Evolutionary conservation across 1,140 invertebrate species (phyloP), one percentile per base, ranked within the genome.

Genomic region (Anagrus nilaparvatae): DNA sequence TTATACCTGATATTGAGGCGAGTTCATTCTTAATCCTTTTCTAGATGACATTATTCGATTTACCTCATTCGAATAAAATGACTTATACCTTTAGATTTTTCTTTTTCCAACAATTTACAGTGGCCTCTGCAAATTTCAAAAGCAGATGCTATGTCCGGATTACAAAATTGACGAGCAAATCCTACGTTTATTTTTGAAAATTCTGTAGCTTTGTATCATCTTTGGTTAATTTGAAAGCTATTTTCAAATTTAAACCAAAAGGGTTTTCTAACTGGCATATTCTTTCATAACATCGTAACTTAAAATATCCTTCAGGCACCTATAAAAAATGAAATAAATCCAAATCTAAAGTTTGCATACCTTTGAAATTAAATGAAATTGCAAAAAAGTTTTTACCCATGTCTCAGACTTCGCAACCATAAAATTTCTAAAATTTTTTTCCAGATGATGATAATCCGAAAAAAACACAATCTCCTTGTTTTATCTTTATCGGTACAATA

Each of bases 401-500:
- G 25, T 27, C 23, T 10, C 5, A 10, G 29, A n/a, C 20, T 9
- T 4, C 16, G 14, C 14, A 1, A 16, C 9, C 13, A 37, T 35
- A 19, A 45, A 34, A 24, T 40, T 46, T 17, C 44, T 14, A 2
- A 46, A 21, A 20, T 24, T 30, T 30, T 46, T 43, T 2, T 40
- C 25, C 1, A 46, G 16, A 18, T 42, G 43, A 8, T 40, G 31
- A 23, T 46, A 43, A 18, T 49, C 40, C 3, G 44, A 43, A 14
- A 32, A 36, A 41, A 48, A 48, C 38, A 48, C 4, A 43, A 21
- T n/a, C n/a, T n/a, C n/a, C n/a, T n/a, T n/a, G n/a, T n/a, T n/a
- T n/a, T n/a, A n/a, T n/a, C n/a, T n/a, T n/a, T n/a, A n/a, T n/a
- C n/a, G n/a, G n/a, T n/a, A n/a, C n/a, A n/a, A n/a, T n/a, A n/a